A percentile compares a stretch with the other conserved stretches of the same genome.
phyloP scores from a whole-genome alignment of 1,140 invertebrate genomes.

The Anadara kagoshimensis region DNA sequence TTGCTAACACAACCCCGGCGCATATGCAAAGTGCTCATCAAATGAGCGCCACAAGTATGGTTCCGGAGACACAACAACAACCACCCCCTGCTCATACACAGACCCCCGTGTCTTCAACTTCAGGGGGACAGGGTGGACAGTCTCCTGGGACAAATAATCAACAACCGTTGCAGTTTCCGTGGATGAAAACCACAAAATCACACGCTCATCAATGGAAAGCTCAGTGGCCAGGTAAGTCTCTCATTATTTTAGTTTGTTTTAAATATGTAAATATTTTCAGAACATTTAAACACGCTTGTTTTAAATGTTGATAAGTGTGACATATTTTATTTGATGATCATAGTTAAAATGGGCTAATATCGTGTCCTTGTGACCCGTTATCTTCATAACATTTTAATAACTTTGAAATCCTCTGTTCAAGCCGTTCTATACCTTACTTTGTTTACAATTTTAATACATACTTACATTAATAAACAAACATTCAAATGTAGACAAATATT shows the following conservation, averaged over 20 bases:
- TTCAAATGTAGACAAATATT: too few species aligned
- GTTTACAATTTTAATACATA: too few species aligned
- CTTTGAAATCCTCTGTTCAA: too few species aligned
- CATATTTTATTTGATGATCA: too few species aligned
- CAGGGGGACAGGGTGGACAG: slow-evolving; percentile 23
- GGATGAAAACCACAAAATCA: slow-evolving; percentile 74
- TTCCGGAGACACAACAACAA: slow-evolving; percentile 22
- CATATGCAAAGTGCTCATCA: slow-evolving; percentile 55
- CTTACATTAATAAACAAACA: too few species aligned
- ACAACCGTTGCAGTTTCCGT: slow-evolving; percentile 67
- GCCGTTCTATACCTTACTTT: too few species aligned
- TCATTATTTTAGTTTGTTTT: not conserved
- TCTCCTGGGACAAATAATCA: slow-evolving; percentile 38
- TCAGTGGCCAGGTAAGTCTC: slow-evolving; percentile 69
- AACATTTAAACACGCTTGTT: too few species aligned
- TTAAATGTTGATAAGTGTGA: too few species aligned
- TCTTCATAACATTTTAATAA: too few species aligned
- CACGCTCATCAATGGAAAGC: slow-evolving; percentile 73
- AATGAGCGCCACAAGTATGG: slow-evolving; percentile 22
- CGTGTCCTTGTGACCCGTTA: too few species aligned
- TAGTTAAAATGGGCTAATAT: too few species aligned
- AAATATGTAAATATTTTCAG: too few species aligned
- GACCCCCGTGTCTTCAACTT: slow-evolving; percentile 20
- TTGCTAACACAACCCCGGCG: slow-evolving; percentile 59
- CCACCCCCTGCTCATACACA: slow-evolving; percentile 61